phyloP scores from a whole-genome alignment of 2,113 vertebrate genomes.

The Columba janthina region DNA sequence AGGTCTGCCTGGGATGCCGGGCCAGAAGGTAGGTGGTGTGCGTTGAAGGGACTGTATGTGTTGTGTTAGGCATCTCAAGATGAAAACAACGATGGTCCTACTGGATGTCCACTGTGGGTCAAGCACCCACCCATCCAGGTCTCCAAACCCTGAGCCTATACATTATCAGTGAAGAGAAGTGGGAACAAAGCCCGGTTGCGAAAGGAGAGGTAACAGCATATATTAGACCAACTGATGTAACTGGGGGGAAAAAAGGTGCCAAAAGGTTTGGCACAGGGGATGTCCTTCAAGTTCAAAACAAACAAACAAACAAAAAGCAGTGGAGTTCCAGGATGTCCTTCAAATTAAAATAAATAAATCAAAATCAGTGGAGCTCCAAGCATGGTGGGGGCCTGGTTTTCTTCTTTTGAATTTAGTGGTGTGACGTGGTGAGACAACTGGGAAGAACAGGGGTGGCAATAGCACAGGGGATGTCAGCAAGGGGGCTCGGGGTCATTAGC shows the following conservation, averaged over 20 bases:
- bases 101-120: not conserved
- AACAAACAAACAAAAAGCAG: too few relatives aligned
- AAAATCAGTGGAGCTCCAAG: not conserved
- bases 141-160: not conserved
- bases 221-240: not conserved
- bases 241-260: not conserved
- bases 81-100: rapidly evolving
- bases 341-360: not conserved
- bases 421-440: not conserved
- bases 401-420: not conserved
- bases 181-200: not conserved
- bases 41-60: not conserved
- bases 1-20: conserved; percentile 78
- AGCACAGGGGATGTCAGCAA: not conserved
- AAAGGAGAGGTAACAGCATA: not conserved
- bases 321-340: not conserved
- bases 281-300: too few relatives aligned
- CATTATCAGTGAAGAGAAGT: not conserved
- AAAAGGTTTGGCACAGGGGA: not conserved
- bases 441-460: not conserved
- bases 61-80: not conserved
- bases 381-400: not conserved
- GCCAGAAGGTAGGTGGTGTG: conserved; percentile 73
- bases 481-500: not conserved
- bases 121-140: not conserved